These are phyloP conservation scores for Isotomurus palustris DNA, from an alignment of 2,888 invertebrate species.

Conservation along the genomic window DNA sequence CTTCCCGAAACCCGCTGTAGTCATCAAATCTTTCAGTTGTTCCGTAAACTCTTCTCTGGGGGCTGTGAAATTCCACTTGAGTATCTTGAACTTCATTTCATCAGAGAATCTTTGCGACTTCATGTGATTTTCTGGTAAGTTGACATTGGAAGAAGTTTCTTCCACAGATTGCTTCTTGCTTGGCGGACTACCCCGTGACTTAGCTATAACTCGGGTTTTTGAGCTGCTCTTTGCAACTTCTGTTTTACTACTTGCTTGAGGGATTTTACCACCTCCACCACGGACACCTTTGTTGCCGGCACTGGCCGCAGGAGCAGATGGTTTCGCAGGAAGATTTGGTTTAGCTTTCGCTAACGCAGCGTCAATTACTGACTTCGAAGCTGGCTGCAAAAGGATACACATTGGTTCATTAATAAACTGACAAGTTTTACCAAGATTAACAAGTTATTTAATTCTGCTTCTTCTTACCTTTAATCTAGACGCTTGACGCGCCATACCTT, in stretches of 20 bases:
- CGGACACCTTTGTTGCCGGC: conserved; percentile 51
- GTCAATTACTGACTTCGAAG: conserved; percentile 58
- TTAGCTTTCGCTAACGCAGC: conserved; percentile 78
- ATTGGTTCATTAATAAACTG: not conserved
- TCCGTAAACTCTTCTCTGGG: conserved; percentile 93
- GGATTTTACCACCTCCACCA: conserved; percentile 15
- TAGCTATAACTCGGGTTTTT: conserved; percentile 18
- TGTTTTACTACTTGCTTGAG: conserved; percentile 5
- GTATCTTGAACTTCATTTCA: conserved; percentile 80
- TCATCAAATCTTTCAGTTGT: conserved; percentile 85
- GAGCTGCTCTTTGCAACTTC: conserved; percentile 15
- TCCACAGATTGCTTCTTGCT: conserved; percentile 70
- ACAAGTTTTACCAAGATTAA: not conserved
- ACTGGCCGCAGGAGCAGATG: conserved; percentile 55
- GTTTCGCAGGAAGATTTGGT: conserved; percentile 76
- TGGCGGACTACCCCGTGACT: conserved; percentile 28
- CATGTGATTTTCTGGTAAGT: conserved; percentile 70
- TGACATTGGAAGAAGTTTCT: conserved; percentile 20
- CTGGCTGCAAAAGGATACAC: conserved; percentile 48
- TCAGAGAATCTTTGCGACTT: conserved; percentile 92
- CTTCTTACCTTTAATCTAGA: conserved; percentile 68
- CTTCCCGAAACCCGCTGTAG: conserved; percentile 72
- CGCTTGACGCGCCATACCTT: conserved; percentile 67
- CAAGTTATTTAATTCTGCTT: not conserved
- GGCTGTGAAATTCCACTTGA: conserved; percentile 93